Evolutionary conservation across 2,113 vertebrate species (phyloP).

Genomic region (Rhea pennata): DNA sequence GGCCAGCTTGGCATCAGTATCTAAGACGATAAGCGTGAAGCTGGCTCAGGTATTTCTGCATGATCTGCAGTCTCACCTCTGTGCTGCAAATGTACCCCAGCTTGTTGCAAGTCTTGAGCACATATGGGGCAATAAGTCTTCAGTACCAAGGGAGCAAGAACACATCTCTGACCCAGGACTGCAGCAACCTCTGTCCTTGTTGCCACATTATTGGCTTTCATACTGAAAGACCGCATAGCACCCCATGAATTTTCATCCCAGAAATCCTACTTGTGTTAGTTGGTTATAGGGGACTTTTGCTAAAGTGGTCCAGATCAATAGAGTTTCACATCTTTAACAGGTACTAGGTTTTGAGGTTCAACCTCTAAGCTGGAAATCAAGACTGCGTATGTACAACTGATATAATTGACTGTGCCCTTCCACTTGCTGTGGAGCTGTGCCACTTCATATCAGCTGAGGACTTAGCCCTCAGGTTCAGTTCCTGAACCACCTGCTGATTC

Average conservation of each 20-base stretch:
- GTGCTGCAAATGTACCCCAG: neutral
- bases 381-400: neutral
- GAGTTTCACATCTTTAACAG: neutral
- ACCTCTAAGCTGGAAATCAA: neutral
- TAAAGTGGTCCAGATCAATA: neutral
- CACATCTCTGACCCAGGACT: neutral
- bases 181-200: neutral
- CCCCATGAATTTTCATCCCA: neutral
- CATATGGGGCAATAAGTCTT: neutral
- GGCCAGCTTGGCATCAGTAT: neutral
- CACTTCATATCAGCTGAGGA: neutral
- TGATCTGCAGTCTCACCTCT: neutral
- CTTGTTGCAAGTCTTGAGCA: neutral
- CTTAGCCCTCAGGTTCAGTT: neutral
- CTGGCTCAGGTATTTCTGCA: neutral
- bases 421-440: neutral
- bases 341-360: neutral
- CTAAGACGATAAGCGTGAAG: rapidly evolving
- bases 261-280: rapidly evolving
- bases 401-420: neutral
- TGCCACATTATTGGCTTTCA: neutral
- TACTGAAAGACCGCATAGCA: neutral
- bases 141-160: neutral
- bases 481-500: slow-evolving; percentile 37
- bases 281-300: neutral